Evolutionary conservation across 2,888 invertebrate genomes (phyloP).

Genomic region (Monoplex corrugatus): DNA sequence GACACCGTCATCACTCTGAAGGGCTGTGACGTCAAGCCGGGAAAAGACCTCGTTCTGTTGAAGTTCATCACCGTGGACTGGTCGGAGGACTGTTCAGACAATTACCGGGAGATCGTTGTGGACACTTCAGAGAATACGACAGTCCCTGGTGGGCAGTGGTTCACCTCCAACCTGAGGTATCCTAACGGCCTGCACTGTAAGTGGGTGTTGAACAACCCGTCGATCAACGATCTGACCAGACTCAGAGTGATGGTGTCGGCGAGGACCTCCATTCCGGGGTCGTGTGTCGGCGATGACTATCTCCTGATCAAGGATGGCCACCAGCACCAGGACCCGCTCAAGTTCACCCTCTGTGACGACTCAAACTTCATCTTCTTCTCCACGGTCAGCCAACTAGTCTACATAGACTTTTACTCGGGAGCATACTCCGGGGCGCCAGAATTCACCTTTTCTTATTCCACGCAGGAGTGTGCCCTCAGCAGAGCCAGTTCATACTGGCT

Average conservation of each 20-base stretch:
- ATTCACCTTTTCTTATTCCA: neutral
- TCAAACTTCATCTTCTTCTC: neutral
- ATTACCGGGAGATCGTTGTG: neutral
- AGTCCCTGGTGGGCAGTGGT: neutral
- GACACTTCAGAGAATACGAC: neutral
- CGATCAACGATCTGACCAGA: neutral
- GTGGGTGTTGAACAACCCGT: neutral
- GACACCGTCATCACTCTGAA: neutral
- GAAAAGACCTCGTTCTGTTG: neutral
- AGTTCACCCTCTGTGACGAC: neutral
- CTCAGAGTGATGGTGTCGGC: neutral
- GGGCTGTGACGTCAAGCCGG: neutral
- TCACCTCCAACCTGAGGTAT: neutral
- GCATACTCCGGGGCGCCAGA: neutral
- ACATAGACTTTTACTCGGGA: neutral
- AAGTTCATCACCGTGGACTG: slow-evolving; percentile 27
- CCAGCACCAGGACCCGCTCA: too few species aligned
- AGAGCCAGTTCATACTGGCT: neutral
- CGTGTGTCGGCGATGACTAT: neutral
- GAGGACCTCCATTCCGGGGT: neutral
- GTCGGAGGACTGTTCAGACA: neutral
- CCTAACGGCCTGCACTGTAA: neutral
- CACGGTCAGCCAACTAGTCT: neutral
- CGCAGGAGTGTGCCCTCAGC: neutral
- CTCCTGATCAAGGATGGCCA: neutral